phyloP scores from a whole-genome alignment of 2,113 vertebrate genomes.

The Antennarius striatus region DNA sequence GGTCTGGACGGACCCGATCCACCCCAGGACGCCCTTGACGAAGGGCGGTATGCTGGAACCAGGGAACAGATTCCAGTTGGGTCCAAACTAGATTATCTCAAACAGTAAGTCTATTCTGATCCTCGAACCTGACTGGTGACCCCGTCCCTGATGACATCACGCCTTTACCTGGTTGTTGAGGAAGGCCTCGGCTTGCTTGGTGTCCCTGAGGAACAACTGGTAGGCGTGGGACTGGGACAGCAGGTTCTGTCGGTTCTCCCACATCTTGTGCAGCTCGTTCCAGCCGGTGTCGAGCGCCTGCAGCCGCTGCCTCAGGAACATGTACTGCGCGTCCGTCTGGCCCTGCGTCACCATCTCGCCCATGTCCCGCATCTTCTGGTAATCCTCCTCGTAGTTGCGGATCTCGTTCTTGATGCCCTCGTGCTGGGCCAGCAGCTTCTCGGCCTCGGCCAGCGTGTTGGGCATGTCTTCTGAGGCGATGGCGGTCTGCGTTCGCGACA shows the following conservation, averaged over 20 bases:
- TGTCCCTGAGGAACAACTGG: conserved; percentile 96
- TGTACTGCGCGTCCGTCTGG: conserved; percentile 96
- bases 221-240: conserved; percentile 96
- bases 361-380: conserved; percentile 99
- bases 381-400: conserved; percentile 97
- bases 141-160: background rate
- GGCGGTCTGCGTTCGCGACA: conserved; percentile 94
- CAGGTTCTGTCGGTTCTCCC: conserved; percentile 98
- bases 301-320: conserved; percentile 97
- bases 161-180: conserved; percentile 96
- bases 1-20: too few relatives aligned
- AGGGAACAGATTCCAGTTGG: too few relatives aligned
- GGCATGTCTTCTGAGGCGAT: conserved; percentile 99
- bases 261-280: conserved; percentile 99
- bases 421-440: conserved; percentile 96
- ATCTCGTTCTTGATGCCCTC: conserved; percentile 98
- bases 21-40: too few relatives aligned
- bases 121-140: background rate
- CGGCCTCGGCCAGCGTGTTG: conserved; percentile 92
- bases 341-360: conserved; percentile 98
- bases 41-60: too few relatives aligned
- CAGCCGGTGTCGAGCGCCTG: conserved; percentile 97
- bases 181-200: conserved; percentile 97
- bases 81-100: too few relatives aligned
- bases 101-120: too few relatives aligned